A percentile compares a stretch with the other conserved stretches of the same genome.
These are phyloP conservation scores for Netelia melanura DNA, from an alignment of 2,888 invertebrate species.

Conservation along the genomic window DNA sequence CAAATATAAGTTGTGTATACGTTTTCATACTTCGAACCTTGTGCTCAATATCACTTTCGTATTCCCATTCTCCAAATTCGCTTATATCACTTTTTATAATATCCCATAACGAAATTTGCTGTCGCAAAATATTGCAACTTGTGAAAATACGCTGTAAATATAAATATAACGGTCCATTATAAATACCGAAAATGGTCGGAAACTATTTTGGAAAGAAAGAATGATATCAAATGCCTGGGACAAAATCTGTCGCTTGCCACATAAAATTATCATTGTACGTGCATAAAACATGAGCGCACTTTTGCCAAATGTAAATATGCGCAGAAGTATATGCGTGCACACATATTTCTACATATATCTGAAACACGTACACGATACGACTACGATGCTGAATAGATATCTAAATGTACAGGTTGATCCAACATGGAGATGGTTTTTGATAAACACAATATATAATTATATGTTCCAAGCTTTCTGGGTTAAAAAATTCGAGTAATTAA, in stretches of 20 bases:
- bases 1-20: no score
- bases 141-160: not conserved
- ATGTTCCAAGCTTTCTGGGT: no score
- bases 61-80: not conserved
- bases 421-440: not conserved
- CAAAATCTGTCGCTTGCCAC: conserved; percentile 77
- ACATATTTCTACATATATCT: conserved; percentile 78
- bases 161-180: not conserved
- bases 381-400: not conserved
- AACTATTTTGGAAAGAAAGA: conserved; percentile 19
- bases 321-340: conserved; percentile 59
- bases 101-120: not conserved
- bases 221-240: conserved; percentile 65
- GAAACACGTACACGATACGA: conserved; percentile 28
- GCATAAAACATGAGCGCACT: conserved; percentile 81
- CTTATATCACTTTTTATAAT: not conserved
- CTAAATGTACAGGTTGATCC: not conserved
- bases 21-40: no score
- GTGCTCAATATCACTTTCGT: no score
- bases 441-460: no score
- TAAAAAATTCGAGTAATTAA: no score
- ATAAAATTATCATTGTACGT: conserved; percentile 81
- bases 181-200: conserved; percentile 1
- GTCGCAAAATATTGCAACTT: not conserved
- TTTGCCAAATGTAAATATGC: conserved; percentile 74